These are phyloP conservation scores for Epirrita christyi DNA, from an alignment of 2,888 invertebrate genomes.

Conservation along the genomic window DNA sequence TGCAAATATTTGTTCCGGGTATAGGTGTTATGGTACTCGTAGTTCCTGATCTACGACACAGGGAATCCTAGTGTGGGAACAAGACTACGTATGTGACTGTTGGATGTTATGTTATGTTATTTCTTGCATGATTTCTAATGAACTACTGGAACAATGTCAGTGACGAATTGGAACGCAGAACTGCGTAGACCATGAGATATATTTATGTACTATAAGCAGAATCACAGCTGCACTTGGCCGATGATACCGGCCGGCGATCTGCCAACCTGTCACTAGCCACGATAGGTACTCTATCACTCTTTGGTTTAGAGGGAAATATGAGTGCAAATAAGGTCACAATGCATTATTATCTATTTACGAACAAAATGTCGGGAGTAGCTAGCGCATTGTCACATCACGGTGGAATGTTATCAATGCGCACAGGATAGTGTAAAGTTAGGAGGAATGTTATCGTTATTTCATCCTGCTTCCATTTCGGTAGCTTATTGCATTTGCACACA, in stretches of 20 bases:
- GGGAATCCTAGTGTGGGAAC: too few species aligned
- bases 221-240: constrained; percentile 13
- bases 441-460: constrained; percentile 9
- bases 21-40: too few species aligned
- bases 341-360: too few species aligned
- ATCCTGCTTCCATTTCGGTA: constrained; percentile 8
- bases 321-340: too few species aligned
- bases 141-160: constrained; percentile 1
- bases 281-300: not conserved
- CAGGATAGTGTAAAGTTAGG: constrained; percentile 5
- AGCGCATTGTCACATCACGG: too few species aligned
- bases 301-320: not conserved
- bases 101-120: too few species aligned
- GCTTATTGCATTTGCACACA: not conserved
- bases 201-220: constrained; percentile 23
- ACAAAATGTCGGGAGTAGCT: too few species aligned
- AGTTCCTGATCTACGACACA: too few species aligned
- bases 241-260: constrained; percentile 11
- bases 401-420: constrained; percentile 14
- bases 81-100: too few species aligned
- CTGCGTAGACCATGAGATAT: constrained; percentile 12
- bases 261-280: constrained; percentile 6
- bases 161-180: constrained; percentile 9
- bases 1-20: too few species aligned
- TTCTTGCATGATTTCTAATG: too few species aligned